Evolutionary conservation across 2,113 vertebrate genomes (phyloP).

Genomic region (Pycnonotus jocosus): DNA sequence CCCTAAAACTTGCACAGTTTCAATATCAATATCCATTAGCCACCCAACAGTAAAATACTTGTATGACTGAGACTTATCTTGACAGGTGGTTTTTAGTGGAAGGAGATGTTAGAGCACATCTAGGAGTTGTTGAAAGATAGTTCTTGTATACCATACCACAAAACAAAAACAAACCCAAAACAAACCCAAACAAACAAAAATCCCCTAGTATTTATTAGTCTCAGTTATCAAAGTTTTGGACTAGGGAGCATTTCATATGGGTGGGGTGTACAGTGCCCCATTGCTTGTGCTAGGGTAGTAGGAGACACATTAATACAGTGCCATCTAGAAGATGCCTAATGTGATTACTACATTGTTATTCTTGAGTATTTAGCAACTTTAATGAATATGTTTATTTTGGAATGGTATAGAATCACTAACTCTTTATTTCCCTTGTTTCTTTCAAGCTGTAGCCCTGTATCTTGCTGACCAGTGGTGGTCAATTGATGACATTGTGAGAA

Average conservation of each 20-base stretch:
- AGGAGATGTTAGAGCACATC: not conserved
- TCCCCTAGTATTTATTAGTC: not conserved
- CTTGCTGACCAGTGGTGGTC: constrained; percentile 86
- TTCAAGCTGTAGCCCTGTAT: constrained; percentile 81
- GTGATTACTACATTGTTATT: not conserved
- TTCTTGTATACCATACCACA: not conserved
- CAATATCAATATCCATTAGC: not conserved
- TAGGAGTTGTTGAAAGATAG: too few species aligned
- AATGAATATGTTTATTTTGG: not conserved
- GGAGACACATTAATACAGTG: not conserved
- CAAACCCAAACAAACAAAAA: not conserved
- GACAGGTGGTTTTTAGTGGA: not conserved
- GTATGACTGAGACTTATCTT: not conserved
- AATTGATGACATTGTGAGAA: constrained; percentile 83
- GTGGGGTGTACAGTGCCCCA: not conserved
- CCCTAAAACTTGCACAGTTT: not conserved
- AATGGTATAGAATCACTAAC: constrained; percentile 2
- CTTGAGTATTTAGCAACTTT: not conserved
- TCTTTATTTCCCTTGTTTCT: constrained; percentile 7
- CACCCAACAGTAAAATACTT: not conserved
- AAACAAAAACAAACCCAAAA: not conserved
- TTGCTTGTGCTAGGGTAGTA: not conserved
- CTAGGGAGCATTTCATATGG: not conserved
- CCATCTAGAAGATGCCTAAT: not conserved
- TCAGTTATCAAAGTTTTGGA: not conserved